Evolutionary conservation across 2,797 vertebrate genomes (phyloP).

Genomic region (Anguilla anguilla): DNA sequence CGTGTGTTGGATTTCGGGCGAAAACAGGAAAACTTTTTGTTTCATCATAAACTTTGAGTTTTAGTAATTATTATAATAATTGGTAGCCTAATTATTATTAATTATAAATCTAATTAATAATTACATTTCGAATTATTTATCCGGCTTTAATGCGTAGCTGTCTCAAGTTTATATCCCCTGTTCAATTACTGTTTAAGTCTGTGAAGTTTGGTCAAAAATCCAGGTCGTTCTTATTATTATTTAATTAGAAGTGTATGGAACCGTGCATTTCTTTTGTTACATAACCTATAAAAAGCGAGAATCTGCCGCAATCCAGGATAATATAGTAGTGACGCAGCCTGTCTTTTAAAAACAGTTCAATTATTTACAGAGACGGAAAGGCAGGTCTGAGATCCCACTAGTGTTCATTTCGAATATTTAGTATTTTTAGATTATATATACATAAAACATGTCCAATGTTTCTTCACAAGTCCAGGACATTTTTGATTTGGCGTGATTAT

Average conservation of each 20-base stretch:
- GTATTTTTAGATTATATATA: neutral
- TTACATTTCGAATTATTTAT: no score
- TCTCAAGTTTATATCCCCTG: neutral
- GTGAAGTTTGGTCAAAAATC: neutral
- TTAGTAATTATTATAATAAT: no score
- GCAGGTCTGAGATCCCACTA: neutral
- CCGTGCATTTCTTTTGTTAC: neutral
- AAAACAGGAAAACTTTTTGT: neutral
- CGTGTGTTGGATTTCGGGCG: neutral
- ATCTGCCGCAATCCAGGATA: neutral
- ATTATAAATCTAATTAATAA: neutral
- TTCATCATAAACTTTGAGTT: neutral
- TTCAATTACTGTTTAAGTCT: neutral
- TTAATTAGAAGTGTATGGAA: neutral
- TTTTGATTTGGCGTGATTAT: neutral
- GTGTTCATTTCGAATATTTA: neutral
- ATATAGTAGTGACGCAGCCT: neutral
- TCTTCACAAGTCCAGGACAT: neutral
- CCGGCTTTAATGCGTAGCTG: neutral
- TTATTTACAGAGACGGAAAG: constrained; percentile 3
- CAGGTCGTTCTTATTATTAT: neutral
- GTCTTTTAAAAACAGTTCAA: neutral
- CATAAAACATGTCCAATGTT: neutral
- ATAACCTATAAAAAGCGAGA: neutral
- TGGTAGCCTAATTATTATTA: neutral